Evolutionary conservation across 2,797 vertebrate species (phyloP).

Genomic region (Malurus splendens): DNA sequence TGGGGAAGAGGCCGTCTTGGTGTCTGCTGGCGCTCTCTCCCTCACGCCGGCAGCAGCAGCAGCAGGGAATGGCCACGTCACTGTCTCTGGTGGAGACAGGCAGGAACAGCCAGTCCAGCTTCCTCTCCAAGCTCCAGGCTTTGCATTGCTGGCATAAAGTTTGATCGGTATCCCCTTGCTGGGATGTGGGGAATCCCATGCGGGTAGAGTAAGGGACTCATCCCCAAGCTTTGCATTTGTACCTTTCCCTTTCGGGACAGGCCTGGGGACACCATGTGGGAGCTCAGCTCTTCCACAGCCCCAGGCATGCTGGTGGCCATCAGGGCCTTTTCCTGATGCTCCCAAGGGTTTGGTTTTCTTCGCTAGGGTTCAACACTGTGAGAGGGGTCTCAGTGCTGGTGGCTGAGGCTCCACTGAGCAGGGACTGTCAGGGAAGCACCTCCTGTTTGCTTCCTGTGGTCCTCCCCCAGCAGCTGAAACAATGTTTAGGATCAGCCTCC

Average conservation of each 20-base stretch:
- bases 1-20: not conserved
- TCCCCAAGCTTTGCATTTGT: not conserved
- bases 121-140: not conserved
- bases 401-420: rapidly evolving
- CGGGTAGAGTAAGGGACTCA: rapidly evolving
- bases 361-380: rapidly evolving
- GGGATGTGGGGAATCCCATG: rapidly evolving
- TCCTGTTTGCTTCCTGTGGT: not conserved
- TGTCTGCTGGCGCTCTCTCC: not conserved
- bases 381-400: rapidly evolving
- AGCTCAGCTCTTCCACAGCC: not conserved
- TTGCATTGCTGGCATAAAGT: rapidly evolving
- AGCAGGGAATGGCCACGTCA: not conserved
- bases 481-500: not conserved
- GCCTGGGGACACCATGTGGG: rapidly evolving
- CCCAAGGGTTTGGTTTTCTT: not conserved
- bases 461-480: not conserved
- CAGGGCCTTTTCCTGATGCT: rapidly evolving
- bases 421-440: too few species aligned
- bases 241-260: not conserved
- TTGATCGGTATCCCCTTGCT: rapidly evolving
- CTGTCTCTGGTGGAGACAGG: not conserved
- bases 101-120: not conserved
- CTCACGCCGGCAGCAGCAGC: not conserved
- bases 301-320: rapidly evolving